Evolutionary conservation across 2,797 vertebrate genomes (phyloP).

Genomic region (Gobionotothen gibberifrons): DNA sequence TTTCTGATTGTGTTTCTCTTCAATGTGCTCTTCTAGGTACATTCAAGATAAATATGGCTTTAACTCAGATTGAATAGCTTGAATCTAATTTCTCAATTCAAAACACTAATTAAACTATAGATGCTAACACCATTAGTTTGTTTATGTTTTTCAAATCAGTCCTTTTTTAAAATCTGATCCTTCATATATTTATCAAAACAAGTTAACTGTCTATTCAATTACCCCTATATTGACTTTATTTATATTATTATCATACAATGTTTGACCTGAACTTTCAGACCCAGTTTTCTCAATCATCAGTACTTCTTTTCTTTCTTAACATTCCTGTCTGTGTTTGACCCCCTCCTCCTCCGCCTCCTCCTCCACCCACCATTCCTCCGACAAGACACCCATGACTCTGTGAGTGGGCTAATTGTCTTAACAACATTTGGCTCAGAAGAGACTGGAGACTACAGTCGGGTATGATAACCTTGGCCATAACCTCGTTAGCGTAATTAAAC

Average conservation of each 20-base stretch:
- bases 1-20: neutral
- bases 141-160: slow-evolving; percentile 40
- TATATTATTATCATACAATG: neutral
- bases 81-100: slow-evolving; percentile 25
- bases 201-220: slow-evolving; percentile 13
- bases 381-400: slow-evolving; percentile 66
- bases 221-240: neutral
- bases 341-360: neutral
- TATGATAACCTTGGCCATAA: slow-evolving; percentile 70
- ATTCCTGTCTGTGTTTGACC: slow-evolving; percentile 47
- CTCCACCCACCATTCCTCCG: slow-evolving; percentile 13
- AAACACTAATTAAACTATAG: slow-evolving; percentile 24
- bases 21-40: neutral
- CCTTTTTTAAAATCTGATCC: slow-evolving; percentile 35
- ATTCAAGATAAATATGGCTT: slow-evolving; percentile 5
- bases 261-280: neutral
- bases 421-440: slow-evolving; percentile 62
- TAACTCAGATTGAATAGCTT: neutral
- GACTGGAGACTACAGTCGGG: slow-evolving; percentile 46
- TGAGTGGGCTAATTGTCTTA: slow-evolving; percentile 71
- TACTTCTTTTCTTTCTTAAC: slow-evolving; percentile 37
- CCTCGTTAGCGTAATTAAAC: slow-evolving; percentile 72
- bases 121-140: neutral
- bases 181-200: slow-evolving; percentile 26
- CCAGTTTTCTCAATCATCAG: slow-evolving; percentile 15